Percentiles rank a stretch among this genome's conserved stretches.
These are phyloP conservation scores for Scleropages formosus DNA, from an alignment of 2,797 vertebrate genomes.

Conservation along the genomic window DNA sequence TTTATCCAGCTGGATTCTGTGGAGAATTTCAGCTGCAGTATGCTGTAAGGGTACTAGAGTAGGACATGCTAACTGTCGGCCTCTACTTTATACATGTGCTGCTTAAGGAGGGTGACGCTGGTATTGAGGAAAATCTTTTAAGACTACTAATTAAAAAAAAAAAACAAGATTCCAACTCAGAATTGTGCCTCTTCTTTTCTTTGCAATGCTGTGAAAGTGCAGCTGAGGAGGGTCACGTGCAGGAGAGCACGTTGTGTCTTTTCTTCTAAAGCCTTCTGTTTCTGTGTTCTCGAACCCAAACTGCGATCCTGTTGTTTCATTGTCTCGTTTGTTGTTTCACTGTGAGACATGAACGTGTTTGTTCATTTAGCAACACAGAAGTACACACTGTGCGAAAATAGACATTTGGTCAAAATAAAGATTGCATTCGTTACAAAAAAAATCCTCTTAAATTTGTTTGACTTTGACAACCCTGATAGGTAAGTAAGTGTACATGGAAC, in stretches of 20 bases:
- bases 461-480: neutral
- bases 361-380: conserved; percentile 31
- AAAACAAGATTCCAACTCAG: neutral
- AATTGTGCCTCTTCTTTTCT: no score
- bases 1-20: neutral
- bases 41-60: conserved; percentile 7
- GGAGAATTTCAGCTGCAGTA: neutral
- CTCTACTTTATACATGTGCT: neutral
- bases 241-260: neutral
- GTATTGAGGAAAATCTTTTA: neutral
- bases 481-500: neutral
- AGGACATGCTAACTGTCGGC: conserved; percentile 1
- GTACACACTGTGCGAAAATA: conserved; percentile 35
- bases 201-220: neutral
- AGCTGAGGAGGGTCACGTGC: neutral
- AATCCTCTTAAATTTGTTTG: neutral
- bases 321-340: conserved; percentile 36
- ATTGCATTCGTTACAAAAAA: conserved; percentile 44
- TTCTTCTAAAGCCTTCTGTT: neutral
- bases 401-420: conserved; percentile 58
- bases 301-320: conserved; percentile 15
- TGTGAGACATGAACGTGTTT: conserved; percentile 41
- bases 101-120: neutral
- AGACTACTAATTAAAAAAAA: neutral
- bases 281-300: neutral